phyloP scores from a whole-genome alignment of 2,888 invertebrate species.

The Anarsia innoxiella region DNA sequence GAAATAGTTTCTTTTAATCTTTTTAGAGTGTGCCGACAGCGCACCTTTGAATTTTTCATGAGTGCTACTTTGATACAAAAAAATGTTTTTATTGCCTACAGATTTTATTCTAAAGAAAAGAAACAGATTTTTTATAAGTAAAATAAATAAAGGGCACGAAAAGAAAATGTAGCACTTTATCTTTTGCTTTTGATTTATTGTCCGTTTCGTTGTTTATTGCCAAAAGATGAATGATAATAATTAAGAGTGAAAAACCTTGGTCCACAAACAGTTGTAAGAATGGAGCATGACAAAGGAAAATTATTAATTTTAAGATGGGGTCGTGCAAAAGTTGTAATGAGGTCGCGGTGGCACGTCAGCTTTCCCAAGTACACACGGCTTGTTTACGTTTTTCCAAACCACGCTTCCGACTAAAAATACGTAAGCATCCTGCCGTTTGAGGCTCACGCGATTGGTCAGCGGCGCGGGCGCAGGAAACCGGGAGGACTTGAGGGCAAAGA shows the following conservation, averaged over 20 bases:
- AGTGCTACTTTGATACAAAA: background rate
- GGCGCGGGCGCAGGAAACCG: constrained; percentile 54
- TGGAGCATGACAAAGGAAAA: no score
- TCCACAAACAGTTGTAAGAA: constrained; percentile 12
- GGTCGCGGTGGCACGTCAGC: constrained; percentile 33
- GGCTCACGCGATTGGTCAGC: constrained; percentile 64
- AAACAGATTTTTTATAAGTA: background rate
- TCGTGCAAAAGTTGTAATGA: constrained; percentile 26
- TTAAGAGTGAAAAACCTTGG: background rate
- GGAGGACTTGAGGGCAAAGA: constrained; percentile 49
- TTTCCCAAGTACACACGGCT: constrained; percentile 44
- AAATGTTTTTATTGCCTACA: background rate
- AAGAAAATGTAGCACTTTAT: background rate
- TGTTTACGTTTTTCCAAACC: constrained; percentile 72
- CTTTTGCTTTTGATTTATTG: background rate
- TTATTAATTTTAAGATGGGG: constrained; percentile 21
- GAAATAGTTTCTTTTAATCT: constrained; percentile 9
- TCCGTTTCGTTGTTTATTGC: background rate
- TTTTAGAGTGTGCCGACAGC: constrained; percentile 5
- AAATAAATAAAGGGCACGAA: background rate
- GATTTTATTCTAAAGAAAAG: background rate
- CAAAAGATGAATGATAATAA: constrained; percentile 1
- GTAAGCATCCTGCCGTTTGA: constrained; percentile 72
- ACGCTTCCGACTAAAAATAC: constrained; percentile 72
- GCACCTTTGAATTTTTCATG: background rate